Percentiles rank a stretch among this genome's conserved stretches.
These are phyloP conservation scores for Mellivora capensis DNA, from an alignment of 2,113 vertebrate species.

Conservation along the genomic window DNA sequence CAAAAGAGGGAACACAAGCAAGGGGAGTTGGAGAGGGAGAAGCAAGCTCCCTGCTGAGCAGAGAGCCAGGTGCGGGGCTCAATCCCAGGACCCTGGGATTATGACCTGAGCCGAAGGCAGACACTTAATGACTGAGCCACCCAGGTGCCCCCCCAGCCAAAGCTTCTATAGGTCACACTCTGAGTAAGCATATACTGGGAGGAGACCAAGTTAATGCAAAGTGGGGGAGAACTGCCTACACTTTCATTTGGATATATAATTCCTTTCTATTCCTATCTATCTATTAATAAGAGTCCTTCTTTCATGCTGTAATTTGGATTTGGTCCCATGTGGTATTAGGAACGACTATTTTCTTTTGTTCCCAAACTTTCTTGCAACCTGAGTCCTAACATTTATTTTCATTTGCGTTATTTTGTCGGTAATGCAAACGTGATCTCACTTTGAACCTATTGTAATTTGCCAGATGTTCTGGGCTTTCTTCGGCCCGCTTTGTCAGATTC, in stretches of 20 bases:
- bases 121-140: too few relatives aligned
- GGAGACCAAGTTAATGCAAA: too few relatives aligned
- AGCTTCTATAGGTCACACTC: not conserved
- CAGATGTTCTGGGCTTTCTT: not conserved
- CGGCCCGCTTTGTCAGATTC: not conserved
- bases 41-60: too few relatives aligned
- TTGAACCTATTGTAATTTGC: not conserved
- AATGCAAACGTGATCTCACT: slow-evolving; percentile 31
- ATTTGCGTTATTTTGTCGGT: not conserved
- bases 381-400: not conserved
- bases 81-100: too few relatives aligned
- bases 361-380: not conserved
- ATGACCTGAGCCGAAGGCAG: too few relatives aligned
- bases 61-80: too few relatives aligned
- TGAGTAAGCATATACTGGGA: not conserved
- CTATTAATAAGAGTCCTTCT: not conserved
- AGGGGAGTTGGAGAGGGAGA: too few relatives aligned
- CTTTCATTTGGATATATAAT: not conserved
- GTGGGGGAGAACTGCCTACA: not conserved
- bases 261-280: not conserved
- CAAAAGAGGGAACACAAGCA: too few relatives aligned
- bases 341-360: not conserved
- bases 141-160: too few relatives aligned
- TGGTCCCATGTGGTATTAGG: not conserved
- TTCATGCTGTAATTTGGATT: not conserved